phyloP scores from a whole-genome alignment of 2,113 vertebrate species.

The Entomyzon cyanotis region DNA sequence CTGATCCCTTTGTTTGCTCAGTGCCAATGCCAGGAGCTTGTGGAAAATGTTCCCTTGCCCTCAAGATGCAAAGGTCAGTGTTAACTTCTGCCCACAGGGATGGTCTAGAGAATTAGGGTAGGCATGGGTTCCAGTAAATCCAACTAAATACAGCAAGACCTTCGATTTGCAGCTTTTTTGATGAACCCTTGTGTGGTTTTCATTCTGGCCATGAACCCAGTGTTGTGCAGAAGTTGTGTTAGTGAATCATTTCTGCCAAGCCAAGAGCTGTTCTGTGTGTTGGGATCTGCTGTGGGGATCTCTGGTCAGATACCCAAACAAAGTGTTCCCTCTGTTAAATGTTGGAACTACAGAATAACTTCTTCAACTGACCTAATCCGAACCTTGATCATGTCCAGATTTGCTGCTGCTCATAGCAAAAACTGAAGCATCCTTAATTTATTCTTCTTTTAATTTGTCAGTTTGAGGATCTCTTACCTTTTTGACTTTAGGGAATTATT shows the following conservation, averaged over 20 bases:
- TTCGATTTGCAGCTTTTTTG: background rate
- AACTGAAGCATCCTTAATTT: background rate
- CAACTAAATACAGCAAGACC: background rate
- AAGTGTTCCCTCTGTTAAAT: background rate
- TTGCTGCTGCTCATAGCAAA: background rate
- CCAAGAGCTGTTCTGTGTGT: background rate
- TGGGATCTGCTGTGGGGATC: background rate
- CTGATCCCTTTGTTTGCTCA: background rate
- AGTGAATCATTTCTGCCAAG: background rate
- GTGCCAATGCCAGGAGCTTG: background rate
- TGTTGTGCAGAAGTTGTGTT: background rate
- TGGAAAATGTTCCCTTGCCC: background rate
- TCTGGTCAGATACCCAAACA: background rate
- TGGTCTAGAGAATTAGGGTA: background rate
- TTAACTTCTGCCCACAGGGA: background rate
- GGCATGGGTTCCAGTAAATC: background rate
- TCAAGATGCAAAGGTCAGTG: background rate
- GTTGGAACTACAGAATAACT: background rate
- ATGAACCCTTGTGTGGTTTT: background rate
- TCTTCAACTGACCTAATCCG: background rate
- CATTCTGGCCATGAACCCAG: background rate
- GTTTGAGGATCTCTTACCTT: background rate
- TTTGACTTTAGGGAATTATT: background rate
- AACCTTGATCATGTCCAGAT: background rate
- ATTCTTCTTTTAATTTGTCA: background rate